phyloP scores from a whole-genome alignment of 1,140 invertebrate genomes.

The Himalopsyche phryganea region DNA sequence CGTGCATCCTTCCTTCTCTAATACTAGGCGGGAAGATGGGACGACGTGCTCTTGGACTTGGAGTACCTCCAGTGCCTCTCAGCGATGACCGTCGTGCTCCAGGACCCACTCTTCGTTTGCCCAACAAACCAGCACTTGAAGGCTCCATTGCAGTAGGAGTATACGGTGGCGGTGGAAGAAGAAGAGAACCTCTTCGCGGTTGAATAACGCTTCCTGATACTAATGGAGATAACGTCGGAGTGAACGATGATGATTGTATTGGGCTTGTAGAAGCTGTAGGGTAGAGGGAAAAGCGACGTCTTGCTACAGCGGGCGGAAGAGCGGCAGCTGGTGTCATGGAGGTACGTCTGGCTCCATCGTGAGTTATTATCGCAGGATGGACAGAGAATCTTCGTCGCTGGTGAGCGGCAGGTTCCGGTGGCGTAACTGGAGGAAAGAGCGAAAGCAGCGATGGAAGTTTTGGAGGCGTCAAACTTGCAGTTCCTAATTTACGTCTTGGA shows the following conservation, averaged over 20 bases:
- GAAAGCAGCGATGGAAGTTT: constrained; percentile 35
- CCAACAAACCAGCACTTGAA: background rate
- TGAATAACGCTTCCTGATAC: constrained; percentile 1
- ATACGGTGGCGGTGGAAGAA: constrained; percentile 28
- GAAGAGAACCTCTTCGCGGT: constrained; percentile 9
- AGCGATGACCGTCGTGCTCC: constrained; percentile 6
- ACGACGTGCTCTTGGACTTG: constrained; percentile 16
- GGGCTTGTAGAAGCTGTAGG: background rate
- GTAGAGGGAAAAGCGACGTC: constrained; percentile 20
- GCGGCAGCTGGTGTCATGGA: background rate
- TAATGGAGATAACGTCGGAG: constrained; percentile 18
- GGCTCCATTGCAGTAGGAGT: constrained; percentile 18
- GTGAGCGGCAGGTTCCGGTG: background rate
- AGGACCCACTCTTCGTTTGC: constrained; percentile 3
- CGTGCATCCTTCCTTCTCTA: constrained; percentile 7
- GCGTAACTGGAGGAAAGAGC: constrained; percentile 2
- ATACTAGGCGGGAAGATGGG: constrained; percentile 17
- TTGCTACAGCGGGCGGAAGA: constrained; percentile 19
- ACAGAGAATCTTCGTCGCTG: constrained; percentile 19
- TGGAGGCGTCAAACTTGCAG: constrained; percentile 48
- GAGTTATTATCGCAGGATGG: constrained; percentile 4
- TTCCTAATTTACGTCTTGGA: constrained; percentile 56
- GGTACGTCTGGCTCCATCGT: constrained; percentile 2
- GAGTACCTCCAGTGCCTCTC: background rate
- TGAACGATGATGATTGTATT: background rate